Conservation (phyloP, 2,113 vertebrate genomes). For the Phrynocephalus versicolor region DNA sequence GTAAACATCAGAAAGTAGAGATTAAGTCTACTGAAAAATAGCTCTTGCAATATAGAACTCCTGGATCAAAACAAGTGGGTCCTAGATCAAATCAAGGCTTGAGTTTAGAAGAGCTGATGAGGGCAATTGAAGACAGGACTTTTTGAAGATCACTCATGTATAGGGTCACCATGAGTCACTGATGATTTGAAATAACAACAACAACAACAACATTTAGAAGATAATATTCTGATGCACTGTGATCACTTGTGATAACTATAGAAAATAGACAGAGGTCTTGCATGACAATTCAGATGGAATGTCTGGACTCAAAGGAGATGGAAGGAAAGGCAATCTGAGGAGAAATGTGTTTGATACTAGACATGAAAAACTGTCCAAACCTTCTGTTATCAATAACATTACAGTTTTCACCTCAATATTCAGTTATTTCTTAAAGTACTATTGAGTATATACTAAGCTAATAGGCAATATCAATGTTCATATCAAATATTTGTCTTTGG, state of each 20-base stretch:
- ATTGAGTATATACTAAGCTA: constrained; percentile 57
- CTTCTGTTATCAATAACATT: constrained; percentile 67
- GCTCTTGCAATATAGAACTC: constrained; percentile 34
- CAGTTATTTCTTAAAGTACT: constrained; percentile 59
- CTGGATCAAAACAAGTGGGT: no score
- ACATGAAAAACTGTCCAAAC: constrained; percentile 50
- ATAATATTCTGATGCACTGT: constrained; percentile 66
- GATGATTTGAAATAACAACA: no score
- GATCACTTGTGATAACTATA: constrained; percentile 58
- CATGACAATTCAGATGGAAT: background rate
- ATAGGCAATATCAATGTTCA: background rate
- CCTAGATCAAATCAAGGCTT: no score
- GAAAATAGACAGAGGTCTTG: background rate
- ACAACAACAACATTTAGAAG: constrained; percentile 36
- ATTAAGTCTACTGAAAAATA: constrained; percentile 64
- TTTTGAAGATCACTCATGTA: no score
- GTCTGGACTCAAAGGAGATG: background rate
- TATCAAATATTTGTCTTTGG: background rate
- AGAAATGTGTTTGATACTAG: constrained; percentile 53
- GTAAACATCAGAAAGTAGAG: constrained; percentile 58
- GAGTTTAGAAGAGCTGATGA: no score
- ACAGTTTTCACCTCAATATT: constrained; percentile 63
- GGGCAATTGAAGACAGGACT: no score
- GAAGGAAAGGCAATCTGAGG: background rate
- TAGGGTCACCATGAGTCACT: no score